Evolutionary conservation across 1,140 invertebrate genomes (phyloP), one percentile per base, ranked within the genome.

Genomic region (Psix sp.): DNA sequence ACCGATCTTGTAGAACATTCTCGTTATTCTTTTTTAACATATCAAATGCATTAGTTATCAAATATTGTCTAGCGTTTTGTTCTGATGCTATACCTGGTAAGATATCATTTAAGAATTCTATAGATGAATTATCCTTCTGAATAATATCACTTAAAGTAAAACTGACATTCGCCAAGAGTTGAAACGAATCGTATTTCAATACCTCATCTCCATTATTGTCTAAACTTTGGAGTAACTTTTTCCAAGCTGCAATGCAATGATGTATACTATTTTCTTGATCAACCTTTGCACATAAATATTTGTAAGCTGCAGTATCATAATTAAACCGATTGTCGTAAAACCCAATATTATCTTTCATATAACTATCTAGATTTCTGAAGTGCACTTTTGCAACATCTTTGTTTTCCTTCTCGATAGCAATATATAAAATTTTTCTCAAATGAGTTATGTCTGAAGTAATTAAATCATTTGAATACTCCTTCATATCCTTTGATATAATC

Each of bases 331-430:
- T 21, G 29, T 48, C 33, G 13, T 35, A 1, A 35, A 10, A 11
- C 11, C n/a, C 6, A 29, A 29, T 5, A 16, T 18, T n/a, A 14
- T 45, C 7, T 2, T 39, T 33, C 0, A 70, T 42, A 15, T 40
- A 9, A 6, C 18, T 7, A 5, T 62, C 35, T 3, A 62, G 33
- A 13, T 29, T 31, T 2, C 20, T 40, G 1, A 83, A 52, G 70
- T 88, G 84, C 31, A 80, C 83, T 16, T 82, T 82, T 0, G 86
- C 82, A 10, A 89, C 68, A 16, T 74, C 67, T 59, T 74, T 84
- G 57, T 89, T 88, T 31, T 80, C 79, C 5, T 84, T 79, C 10
- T 73, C 40, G 2, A 89, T 73, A 0, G 88, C 84, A 9, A 78
- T 43, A 11, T 89, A 78, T 1, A 87, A 68, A 3, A 89, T 74